Conservation (phyloP, 1,140 invertebrate genomes). For the Drosophila nasuta region DNA sequence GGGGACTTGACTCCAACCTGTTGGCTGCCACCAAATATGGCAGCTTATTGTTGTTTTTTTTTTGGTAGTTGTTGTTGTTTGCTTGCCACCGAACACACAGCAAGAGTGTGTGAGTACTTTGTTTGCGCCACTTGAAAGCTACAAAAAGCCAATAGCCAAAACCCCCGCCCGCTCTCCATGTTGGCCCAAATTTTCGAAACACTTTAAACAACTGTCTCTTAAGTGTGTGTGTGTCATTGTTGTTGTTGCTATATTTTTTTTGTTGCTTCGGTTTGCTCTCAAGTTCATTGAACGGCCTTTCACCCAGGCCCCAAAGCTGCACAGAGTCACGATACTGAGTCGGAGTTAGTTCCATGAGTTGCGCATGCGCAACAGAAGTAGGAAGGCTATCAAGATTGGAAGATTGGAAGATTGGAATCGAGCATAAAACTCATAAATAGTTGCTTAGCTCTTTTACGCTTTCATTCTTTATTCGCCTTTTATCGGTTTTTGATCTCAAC, state of each 20-base stretch:
- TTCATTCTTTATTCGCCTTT: not conserved
- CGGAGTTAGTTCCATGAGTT: not conserved
- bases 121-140: conserved; percentile 21
- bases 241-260: conserved; percentile 7
- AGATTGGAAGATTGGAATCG: not conserved
- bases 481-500: not conserved
- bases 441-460: conserved; percentile 1
- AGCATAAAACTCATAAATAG: conserved; percentile 3
- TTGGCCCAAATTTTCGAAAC: conserved; percentile 39
- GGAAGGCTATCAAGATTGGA: not conserved
- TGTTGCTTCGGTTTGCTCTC: not conserved
- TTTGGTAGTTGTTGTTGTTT: not conserved
- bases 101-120: not conserved
- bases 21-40: conserved; percentile 21
- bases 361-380: conserved; percentile 31
- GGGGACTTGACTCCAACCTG: conserved; percentile 32
- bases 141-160: not conserved
- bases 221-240: not conserved
- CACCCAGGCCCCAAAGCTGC: conserved; percentile 39
- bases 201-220: conserved; percentile 33
- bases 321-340: conserved; percentile 21
- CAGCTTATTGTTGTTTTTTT: conserved; percentile 5
- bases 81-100: not conserved
- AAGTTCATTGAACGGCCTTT: conserved; percentile 72
- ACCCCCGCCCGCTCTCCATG: not conserved